Evolutionary conservation across 2,113 vertebrate species (phyloP).

Genomic region (Rhegmatorhina hoffmannsi): DNA sequence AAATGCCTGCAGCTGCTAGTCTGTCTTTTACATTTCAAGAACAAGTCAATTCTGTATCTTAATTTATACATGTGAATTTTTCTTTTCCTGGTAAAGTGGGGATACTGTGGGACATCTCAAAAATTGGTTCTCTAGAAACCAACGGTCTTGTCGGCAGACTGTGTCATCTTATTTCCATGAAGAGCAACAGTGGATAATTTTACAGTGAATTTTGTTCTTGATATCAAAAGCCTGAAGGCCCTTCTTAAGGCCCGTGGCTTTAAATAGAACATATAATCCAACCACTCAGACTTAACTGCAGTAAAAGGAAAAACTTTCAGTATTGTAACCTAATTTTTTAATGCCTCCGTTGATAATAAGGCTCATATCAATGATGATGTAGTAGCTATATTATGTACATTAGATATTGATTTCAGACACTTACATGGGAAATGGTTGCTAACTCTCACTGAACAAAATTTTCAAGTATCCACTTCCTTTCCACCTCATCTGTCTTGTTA

Average conservation of each 20-base stretch:
- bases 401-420: background rate
- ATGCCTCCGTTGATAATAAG: background rate
- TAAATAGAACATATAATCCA: background rate
- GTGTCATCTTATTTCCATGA: background rate
- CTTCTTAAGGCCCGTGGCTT: background rate
- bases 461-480: background rate
- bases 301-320: background rate
- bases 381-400: background rate
- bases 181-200: background rate
- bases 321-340: background rate
- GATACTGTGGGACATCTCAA: background rate
- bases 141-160: background rate
- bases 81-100: background rate
- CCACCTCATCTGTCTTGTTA: background rate
- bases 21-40: background rate
- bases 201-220: background rate
- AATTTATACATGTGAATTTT: background rate
- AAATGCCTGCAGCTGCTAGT: constrained; percentile 23
- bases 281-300: background rate
- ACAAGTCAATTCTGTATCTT: background rate
- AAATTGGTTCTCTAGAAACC: background rate
- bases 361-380: background rate
- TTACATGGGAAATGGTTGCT: background rate
- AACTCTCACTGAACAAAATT: background rate
- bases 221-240: background rate